Evolutionary conservation across 2,888 invertebrate genomes (phyloP).

Genomic region (Acleris holmiana): DNA sequence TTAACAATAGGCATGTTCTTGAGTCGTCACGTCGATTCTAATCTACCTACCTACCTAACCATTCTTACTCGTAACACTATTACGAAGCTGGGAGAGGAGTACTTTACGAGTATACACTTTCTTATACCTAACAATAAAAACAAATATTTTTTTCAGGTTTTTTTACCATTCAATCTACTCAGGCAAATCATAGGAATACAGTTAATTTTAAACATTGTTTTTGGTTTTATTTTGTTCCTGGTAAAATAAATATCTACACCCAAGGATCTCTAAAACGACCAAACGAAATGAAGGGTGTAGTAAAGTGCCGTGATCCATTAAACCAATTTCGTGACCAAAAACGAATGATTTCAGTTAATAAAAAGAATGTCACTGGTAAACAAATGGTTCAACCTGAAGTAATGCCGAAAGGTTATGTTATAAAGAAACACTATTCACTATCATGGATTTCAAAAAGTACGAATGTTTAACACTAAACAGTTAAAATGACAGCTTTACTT

Average conservation of each 20-base stretch:
- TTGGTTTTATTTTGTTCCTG: neutral
- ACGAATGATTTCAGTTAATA: slow-evolving; percentile 16
- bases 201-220: no score
- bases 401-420: slow-evolving; percentile 49
- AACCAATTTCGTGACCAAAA: slow-evolving; percentile 16
- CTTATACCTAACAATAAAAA: no score
- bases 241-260: neutral
- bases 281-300: slow-evolving; percentile 17
- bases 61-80: no score
- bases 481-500: neutral
- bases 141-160: no score
- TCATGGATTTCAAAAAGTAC: slow-evolving; percentile 66
- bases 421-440: slow-evolving; percentile 47
- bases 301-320: slow-evolving; percentile 28
- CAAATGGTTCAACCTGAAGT: slow-evolving; percentile 25
- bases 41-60: no score
- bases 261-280: slow-evolving; percentile 25
- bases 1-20: no score
- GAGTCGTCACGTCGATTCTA: no score
- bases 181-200: no score
- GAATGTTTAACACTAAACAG: slow-evolving; percentile 37
- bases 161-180: no score
- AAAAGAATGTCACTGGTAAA: slow-evolving; percentile 9
- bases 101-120: no score
- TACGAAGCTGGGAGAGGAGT: no score